These are phyloP conservation scores for Cardiocondyla obscurior DNA, from an alignment of 1,140 invertebrate species.

Conservation along the genomic window DNA sequence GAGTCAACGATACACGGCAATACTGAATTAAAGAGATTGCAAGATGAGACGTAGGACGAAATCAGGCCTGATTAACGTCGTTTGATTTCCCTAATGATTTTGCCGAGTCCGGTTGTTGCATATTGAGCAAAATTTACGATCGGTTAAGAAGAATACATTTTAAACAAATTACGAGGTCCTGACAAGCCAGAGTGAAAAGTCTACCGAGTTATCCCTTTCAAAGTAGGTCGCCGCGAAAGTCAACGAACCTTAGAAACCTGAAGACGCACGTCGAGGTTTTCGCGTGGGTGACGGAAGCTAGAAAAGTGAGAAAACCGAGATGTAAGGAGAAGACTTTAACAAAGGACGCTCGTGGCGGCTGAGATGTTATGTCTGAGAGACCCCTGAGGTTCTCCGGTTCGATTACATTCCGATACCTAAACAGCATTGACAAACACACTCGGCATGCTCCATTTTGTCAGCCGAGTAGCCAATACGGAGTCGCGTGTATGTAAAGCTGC, in stretches of 20 bases:
- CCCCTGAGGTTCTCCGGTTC: conserved; percentile 72
- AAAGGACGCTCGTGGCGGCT: conserved; percentile 27
- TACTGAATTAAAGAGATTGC: not conserved
- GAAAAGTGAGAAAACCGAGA: conserved; percentile 38
- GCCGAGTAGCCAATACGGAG: not conserved
- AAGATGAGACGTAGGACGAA: not conserved
- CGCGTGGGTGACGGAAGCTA: not conserved
- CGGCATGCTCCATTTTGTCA: conserved; percentile 14
- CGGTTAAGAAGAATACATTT: not conserved
- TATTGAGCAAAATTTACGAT: not conserved
- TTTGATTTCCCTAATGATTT: not conserved
- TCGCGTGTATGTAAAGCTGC: not conserved
- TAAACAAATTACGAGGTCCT: not conserved
- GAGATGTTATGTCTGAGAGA: conserved; percentile 74
- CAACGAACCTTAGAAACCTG: not conserved
- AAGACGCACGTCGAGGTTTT: not conserved
- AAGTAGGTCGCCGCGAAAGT: not conserved
- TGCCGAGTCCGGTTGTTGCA: not conserved
- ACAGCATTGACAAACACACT: conserved; percentile 61
- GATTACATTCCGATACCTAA: conserved; percentile 68
- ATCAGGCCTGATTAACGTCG: not conserved
- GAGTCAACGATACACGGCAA: not conserved
- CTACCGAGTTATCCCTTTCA: not conserved
- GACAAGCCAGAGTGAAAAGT: not conserved
- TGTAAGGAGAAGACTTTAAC: conserved; percentile 48